phyloP scores from a whole-genome alignment of 2,888 invertebrate species.

The Litoditis marina region DNA sequence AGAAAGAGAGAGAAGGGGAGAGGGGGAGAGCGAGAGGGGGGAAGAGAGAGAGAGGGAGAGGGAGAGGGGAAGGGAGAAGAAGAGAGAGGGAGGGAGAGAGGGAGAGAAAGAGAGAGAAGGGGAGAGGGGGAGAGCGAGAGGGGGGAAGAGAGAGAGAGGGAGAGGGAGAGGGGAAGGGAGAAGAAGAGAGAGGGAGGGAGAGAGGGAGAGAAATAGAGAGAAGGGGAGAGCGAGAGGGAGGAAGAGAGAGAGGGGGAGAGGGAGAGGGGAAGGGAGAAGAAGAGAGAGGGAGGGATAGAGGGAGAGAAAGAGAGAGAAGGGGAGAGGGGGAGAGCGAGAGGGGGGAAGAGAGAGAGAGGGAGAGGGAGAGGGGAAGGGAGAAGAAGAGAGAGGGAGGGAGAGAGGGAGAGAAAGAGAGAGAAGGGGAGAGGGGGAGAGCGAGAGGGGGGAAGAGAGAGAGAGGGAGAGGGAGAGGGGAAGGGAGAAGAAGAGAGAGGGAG shows the following conservation, averaged over 20 bases:
- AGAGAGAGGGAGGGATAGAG: conserved; percentile 6
- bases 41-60: background rate
- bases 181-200: conserved; percentile 1
- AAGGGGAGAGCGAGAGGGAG: background rate
- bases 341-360: background rate
- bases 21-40: background rate
- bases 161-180: background rate
- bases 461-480: background rate
- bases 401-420: background rate
- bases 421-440: background rate
- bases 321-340: background rate
- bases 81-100: background rate
- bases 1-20: conserved; percentile 5
- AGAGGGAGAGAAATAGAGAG: conserved; percentile 6
- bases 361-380: background rate
- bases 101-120: background rate
- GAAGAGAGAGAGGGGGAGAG: background rate
- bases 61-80: background rate
- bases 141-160: background rate
- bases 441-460: background rate
- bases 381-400: background rate
- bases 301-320: conserved; percentile 6
- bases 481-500: too few species aligned
- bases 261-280: background rate
- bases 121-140: background rate